Conservation (phyloP, 1,140 invertebrate genomes). For the Apis dorsata region DNA sequence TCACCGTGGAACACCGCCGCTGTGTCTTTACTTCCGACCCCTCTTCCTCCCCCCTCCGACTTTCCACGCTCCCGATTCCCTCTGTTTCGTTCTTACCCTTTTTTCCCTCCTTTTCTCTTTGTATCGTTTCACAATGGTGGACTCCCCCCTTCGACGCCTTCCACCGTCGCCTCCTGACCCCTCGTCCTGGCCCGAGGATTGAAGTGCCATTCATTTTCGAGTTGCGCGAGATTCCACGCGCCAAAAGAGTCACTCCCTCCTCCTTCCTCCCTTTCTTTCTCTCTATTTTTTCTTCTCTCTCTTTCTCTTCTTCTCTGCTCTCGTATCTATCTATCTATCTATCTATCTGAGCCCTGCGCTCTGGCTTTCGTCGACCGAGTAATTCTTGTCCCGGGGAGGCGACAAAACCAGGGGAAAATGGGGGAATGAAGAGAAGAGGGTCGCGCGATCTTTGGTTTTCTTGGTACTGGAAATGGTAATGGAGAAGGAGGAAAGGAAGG, state of each 20-base stretch:
- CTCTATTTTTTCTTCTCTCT: neutral
- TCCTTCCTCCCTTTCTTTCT: conserved; percentile 35
- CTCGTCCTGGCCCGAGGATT: conserved; percentile 41
- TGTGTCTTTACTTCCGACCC: conserved; percentile 30
- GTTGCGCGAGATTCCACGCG: conserved; percentile 46
- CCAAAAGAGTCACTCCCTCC: conserved; percentile 24
- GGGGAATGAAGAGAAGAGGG: neutral
- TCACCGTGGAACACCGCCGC: neutral
- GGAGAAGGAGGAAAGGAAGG: too few species aligned
- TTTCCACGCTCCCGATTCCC: conserved; percentile 28
- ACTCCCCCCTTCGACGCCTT: conserved; percentile 24
- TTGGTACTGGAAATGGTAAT: too few species aligned
- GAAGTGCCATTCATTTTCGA: conserved; percentile 66
- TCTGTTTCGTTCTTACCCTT: conserved; percentile 17
- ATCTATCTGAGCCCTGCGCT: too few species aligned
- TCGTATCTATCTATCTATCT: neutral
- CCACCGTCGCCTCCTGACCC: conserved; percentile 32
- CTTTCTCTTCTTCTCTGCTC: neutral
- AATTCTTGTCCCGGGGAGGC: conserved; percentile 21
- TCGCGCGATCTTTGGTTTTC: neutral
- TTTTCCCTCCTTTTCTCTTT: conserved; percentile 58
- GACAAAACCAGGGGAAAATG: neutral
- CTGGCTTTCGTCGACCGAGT: conserved; percentile 4
- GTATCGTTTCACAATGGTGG: conserved; percentile 71
- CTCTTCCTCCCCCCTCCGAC: neutral